Evolutionary conservation across 2,888 invertebrate genomes (phyloP).

Genomic region (Eilema sororculum): DNA sequence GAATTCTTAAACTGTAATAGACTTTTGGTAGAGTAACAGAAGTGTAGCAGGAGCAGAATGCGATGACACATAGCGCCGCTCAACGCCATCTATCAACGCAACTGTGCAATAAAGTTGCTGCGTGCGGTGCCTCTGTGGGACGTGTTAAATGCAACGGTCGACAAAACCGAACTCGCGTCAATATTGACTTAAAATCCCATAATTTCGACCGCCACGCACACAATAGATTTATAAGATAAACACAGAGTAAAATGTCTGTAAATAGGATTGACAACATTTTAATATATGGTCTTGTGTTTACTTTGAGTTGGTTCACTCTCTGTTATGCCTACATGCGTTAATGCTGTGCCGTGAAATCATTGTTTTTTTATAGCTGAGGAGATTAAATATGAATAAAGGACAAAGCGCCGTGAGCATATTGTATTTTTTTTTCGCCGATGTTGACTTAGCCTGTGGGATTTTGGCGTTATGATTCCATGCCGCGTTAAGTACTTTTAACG

Average conservation of each 20-base stretch:
- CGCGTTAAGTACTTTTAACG: slow-evolving; percentile 68
- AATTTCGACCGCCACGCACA: slow-evolving; percentile 85
- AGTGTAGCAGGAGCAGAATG: neutral
- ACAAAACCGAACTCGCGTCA: slow-evolving; percentile 78
- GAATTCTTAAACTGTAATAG: neutral
- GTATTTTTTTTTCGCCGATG: slow-evolving; percentile 70
- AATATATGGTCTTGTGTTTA: slow-evolving; percentile 84
- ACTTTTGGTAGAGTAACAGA: too few relatives aligned
- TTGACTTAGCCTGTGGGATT: slow-evolving; percentile 79
- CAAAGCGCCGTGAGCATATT: slow-evolving; percentile 78
- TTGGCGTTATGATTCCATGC: slow-evolving; percentile 67
- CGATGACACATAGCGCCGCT: slow-evolving; percentile 27
- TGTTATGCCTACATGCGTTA: slow-evolving; percentile 86
- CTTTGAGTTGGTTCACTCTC: slow-evolving; percentile 79
- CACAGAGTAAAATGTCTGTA: slow-evolving; percentile 86
- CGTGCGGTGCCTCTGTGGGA: slow-evolving; percentile 71
- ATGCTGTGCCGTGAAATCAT: slow-evolving; percentile 86
- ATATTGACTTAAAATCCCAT: slow-evolving; percentile 86
- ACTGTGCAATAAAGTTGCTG: slow-evolving; percentile 50
- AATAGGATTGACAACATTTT: slow-evolving; percentile 87
- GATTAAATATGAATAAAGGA: slow-evolving; percentile 86
- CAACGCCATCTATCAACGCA: slow-evolving; percentile 71
- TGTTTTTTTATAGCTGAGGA: slow-evolving; percentile 82
- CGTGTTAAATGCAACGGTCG: slow-evolving; percentile 83
- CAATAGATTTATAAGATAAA: slow-evolving; percentile 87